Conservation (phyloP, 2,113 vertebrate genomes). For the Hyla sarda region DNA sequence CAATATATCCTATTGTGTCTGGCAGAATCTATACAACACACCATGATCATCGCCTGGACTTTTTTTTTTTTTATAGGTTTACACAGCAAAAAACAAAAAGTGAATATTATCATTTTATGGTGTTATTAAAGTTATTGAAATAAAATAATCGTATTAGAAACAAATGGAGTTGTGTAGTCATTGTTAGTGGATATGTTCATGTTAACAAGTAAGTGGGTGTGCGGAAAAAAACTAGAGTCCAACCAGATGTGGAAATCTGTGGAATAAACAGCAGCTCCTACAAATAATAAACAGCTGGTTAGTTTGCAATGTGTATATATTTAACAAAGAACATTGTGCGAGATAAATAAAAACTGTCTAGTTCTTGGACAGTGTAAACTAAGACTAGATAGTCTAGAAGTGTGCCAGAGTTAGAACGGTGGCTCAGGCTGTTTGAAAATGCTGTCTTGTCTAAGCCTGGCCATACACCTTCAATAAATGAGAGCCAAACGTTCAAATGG, state of each 20-base stretch:
- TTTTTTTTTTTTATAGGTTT: constrained; percentile 58
- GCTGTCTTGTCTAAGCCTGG: too few species aligned
- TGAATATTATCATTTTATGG: constrained; percentile 33
- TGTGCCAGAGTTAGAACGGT: too few species aligned
- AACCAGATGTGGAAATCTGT: not conserved
- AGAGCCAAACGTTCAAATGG: too few species aligned
- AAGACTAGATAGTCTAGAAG: too few species aligned
- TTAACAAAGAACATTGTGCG: too few species aligned
- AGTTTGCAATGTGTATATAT: too few species aligned
- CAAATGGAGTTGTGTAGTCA: constrained; percentile 8
- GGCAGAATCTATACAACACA: constrained; percentile 38
- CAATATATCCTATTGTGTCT: constrained; percentile 38
- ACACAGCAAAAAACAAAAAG: constrained; percentile 23
- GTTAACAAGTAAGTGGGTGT: not conserved
- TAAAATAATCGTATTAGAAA: constrained; percentile 54
- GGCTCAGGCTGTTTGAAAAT: too few species aligned
- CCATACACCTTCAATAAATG: too few species aligned
- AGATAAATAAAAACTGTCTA: too few species aligned
- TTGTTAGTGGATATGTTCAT: not conserved
- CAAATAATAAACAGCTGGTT: too few species aligned
- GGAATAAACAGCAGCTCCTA: too few species aligned
- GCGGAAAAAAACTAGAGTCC: not conserved
- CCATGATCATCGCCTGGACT: not conserved
- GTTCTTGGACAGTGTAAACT: too few species aligned
- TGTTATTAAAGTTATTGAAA: constrained; percentile 56